Base-by-base conservation (phyloP, 2,797 vertebrate genomes). In the Lateolabrax maculatus region DNA sequence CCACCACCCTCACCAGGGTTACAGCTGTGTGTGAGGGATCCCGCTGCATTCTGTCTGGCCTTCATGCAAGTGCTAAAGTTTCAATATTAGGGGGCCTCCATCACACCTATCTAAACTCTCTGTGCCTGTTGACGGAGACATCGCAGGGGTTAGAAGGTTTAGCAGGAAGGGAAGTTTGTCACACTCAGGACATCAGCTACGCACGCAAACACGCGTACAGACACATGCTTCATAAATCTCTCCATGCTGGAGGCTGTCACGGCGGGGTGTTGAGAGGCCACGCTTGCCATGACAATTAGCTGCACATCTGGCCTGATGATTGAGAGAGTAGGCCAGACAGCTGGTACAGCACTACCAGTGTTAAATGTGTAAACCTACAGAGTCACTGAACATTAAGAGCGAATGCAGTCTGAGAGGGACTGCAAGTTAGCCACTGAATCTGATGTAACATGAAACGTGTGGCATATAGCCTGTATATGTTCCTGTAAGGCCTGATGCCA, bases 261-360 rank as follows among this genome's bases (percentile, higher is more conserved):
- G 9, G 66, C 41, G 0, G 75, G 81, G 63, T 52, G 66, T 81
- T 21, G 60, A 75, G 69, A 87, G 74, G 76, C 62, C 13, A 78
- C 5, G 70, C 84, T 69, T 87, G 80, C 83, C 80, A 72, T 78
- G 80, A 89, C 86, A 90, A 90, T 93, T 91, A 92, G 81, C 70
- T 18, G 85, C 84, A 91, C 92, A 93, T 92, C 88, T 92, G 90
- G 90, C 78, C 66, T 7, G 53, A 67, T 90, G 89, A 90, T 81
- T 67, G 79, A 87, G 86, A 37, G 78, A 75, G 81, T 78, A 3
- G 27, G 74, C 61, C 61, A 87, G 77, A 84, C 91, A 87, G 85
- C 87, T 87, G 85, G 76, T 80, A 4, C 72, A 64, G 73, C 67
- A 12, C 41, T 10, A 55, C 71, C 77, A 71, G 66, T 71, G 77